Conservation (phyloP, 1,140 invertebrate species). For the Drosophila persimilis region DNA sequence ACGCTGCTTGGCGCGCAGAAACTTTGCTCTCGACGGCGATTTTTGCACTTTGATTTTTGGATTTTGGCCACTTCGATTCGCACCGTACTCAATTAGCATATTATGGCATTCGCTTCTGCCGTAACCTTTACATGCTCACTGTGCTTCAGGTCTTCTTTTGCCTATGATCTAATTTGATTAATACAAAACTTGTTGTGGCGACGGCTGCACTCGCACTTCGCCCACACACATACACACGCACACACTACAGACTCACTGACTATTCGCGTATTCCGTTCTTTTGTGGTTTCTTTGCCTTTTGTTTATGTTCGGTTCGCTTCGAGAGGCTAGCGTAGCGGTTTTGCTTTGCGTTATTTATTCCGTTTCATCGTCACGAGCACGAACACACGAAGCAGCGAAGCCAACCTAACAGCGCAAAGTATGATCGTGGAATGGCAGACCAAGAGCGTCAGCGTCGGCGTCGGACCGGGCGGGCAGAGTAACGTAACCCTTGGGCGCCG, state of each 20-base stretch:
- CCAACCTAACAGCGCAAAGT: slow-evolving; percentile 71
- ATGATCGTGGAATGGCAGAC: slow-evolving; percentile 64
- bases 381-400: slow-evolving; percentile 37
- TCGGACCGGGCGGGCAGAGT: slow-evolving; percentile 23
- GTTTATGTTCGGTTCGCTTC: slow-evolving; percentile 56
- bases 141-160: slow-evolving; percentile 19
- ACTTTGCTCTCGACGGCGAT: slow-evolving; percentile 20
- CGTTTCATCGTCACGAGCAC: slow-evolving; percentile 43
- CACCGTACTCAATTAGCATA: slow-evolving; percentile 62
- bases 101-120: slow-evolving; percentile 67
- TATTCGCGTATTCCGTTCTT: slow-evolving; percentile 45
- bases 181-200: slow-evolving; percentile 76
- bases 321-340: slow-evolving; percentile 33
- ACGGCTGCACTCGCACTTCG: slow-evolving; percentile 39
- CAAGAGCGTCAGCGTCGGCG: slow-evolving; percentile 26
- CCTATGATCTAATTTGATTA: slow-evolving; percentile 78
- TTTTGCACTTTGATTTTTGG: slow-evolving; percentile 67
- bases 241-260: slow-evolving; percentile 18
- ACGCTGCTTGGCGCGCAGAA: slow-evolving; percentile 25
- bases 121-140: slow-evolving; percentile 40
- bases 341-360: slow-evolving; percentile 53
- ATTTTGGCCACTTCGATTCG: slow-evolving; percentile 44
- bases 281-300: slow-evolving; percentile 68
- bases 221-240: slow-evolving; percentile 37
- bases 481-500: slow-evolving; percentile 34